Base-by-base conservation (phyloP, 2,797 vertebrate species). In the Sardinella longiceps region DNA sequence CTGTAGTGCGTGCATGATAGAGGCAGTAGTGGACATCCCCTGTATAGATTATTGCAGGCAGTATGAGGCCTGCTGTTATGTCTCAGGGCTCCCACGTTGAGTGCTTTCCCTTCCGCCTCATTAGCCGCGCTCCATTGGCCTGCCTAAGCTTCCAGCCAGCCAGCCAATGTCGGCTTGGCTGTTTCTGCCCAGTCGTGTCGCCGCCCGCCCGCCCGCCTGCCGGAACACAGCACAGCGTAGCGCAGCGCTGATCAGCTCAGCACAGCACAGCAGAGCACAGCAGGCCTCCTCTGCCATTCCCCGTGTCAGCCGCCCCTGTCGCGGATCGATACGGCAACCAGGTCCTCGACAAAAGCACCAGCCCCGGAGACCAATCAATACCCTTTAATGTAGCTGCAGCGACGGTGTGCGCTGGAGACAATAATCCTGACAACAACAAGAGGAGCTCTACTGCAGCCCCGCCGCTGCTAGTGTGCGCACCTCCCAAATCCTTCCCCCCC, bases 301-400 rank as follows among this genome's bases (percentile, higher is more conserved):
- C 87, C 88, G 88, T 92, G 92, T 92, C 88, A 90, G 90, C 88
- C 51, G 51, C 18, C 51, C 91, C 92, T 74, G 93, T 93, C 91
- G 91, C 86, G 46, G 88, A 93, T 95, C 94, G 91, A 95, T 94
- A 89, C 7, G 84, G 87, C 90, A 86, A 94, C 90, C 91, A 89
- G 90, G 92, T 92, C 92, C 90, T 90, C 87, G 84, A 93, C 93
- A 90, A 92, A 70, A 91, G 92, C 91, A 86, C 89, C 92, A 90
- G 91, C 93, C 89, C 86, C 80, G 88, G 89, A 93, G 91, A 91
- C 90, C 85, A 91, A 95, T 95, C 95, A 92, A 95, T 95, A 94
- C 83, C 82, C 89, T 88, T 92, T 94, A 94, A 95, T 94, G 93
- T 92, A 88, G 93, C 90, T 88, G 70, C 90, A 88, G 66, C 33